Base-by-base conservation (phyloP, 2,113 vertebrate genomes). In the Lates calcarifer region DNA sequence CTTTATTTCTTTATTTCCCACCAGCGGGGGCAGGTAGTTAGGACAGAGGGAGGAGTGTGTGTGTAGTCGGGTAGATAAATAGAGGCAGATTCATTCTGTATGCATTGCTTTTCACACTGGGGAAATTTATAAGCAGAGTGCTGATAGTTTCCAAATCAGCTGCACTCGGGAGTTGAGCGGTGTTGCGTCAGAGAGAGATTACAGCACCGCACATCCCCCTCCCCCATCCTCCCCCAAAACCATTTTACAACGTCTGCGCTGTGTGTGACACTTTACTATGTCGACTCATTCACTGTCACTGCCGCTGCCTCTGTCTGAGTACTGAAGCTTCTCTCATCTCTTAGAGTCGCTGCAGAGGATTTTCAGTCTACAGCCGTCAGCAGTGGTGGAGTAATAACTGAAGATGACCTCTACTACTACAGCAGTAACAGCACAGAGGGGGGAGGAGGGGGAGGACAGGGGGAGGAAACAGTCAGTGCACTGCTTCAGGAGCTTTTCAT, bases 71-170 rank as follows among this genome's bases (percentile, higher is more conserved):
- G 81, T 41, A 84, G 90, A 92, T 90, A 90, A 87, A 91, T 85
- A 86, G 35, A 75, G 77, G 76, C 6, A 39, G 77, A 84, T 85
- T 90, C 83, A 91, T 91, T 90, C 49, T 53, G 84, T 88, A 91
- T 92, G 88, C 88, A 91, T 90, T 90, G 87, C 84, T 87, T 89
- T 78, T 75, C 84, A 88, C 92, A 87, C 93, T 68, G 81, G 92
- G 91, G 91, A 92, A 90, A 91, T 92, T 88, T 90, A 77, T 39
- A 81, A 78, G 77, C 72, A 51, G 63, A 80, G 82, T 18, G 49
- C 87, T 80, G 89, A 90, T 92, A 89, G 90, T 91, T 91, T 87
- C 86, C 84, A 84, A 81, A 90, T 91, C 87, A 91, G 85, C 66
- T 78, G 75, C 84, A 84, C 69, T 83, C 49, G 61, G 31, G 69